Conservation (phyloP, 2,888 invertebrate species). For the Fragum sueziense region DNA sequence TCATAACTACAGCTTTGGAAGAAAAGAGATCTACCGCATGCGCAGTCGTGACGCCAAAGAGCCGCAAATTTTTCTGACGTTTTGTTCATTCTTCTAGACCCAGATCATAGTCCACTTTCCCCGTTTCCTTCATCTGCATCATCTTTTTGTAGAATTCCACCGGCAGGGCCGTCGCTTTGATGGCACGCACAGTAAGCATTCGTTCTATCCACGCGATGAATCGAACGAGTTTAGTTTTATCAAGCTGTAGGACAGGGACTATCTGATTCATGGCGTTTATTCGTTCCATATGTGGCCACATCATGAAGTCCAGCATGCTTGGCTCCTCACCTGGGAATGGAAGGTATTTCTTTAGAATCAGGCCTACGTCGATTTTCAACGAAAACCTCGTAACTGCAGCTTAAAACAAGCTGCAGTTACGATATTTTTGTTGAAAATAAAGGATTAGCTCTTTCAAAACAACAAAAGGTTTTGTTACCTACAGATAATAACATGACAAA, state of each 20-base stretch:
- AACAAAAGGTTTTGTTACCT: too few relatives aligned
- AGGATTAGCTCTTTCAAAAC: too few relatives aligned
- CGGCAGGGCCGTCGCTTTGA: constrained; percentile 44
- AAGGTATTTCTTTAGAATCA: background rate
- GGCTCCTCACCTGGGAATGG: constrained; percentile 47
- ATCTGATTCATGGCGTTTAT: constrained; percentile 3
- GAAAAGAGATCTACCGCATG: too few relatives aligned
- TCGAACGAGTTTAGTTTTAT: constrained; percentile 32
- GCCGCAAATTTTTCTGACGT: too few relatives aligned
- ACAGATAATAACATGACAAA: too few relatives aligned
- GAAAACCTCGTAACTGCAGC: too few relatives aligned
- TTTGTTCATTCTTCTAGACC: constrained; percentile 33
- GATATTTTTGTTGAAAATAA: too few relatives aligned
- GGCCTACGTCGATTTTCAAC: too few relatives aligned
- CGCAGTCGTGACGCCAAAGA: too few relatives aligned
- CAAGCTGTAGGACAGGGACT: constrained; percentile 23
- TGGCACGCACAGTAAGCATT: constrained; percentile 53
- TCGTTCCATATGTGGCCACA: constrained; percentile 61
- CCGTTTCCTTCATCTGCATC: background rate
- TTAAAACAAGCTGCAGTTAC: too few relatives aligned
- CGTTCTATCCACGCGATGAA: constrained; percentile 46
- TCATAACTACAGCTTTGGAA: too few relatives aligned
- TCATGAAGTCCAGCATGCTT: constrained; percentile 53
- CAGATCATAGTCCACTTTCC: constrained; percentile 17
- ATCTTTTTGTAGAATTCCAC: constrained; percentile 4